Base-by-base conservation (phyloP, 2,888 invertebrate species). In the Agrochola lota region DNA sequence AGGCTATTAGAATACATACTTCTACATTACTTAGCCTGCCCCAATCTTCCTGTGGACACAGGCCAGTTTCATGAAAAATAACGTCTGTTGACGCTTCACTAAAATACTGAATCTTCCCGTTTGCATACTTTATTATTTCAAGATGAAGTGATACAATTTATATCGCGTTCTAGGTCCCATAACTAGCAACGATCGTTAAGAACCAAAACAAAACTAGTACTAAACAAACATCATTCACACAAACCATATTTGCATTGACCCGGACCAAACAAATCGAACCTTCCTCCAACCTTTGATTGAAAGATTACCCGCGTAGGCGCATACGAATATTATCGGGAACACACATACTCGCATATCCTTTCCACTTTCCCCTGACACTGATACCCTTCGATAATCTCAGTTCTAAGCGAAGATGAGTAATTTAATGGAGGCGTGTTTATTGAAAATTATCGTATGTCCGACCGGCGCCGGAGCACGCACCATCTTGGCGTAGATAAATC, bases 401-500 rank as follows among this genome's bases (percentile, higher is more conserved):
- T 81, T 83, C 85, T 82, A 87, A 87, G 88, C 88, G 88, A 91
- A 92, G 90, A 91, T 91, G 91, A 91, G 90, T 91, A 90, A 90
- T 91, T 88, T 87, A 90, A 90, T 91, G 76, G 84, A 90, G 89
- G 90, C 89, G 91, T 90, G 90, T 88, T 90, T 90, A 91, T 91
- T 92, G 90, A 91, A 91, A 92, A 93, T 92, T 89, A 92, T 90
- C 89, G 86, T 89, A 82, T 89, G 89, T 88, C 88, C 83, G 87
- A 83, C 85, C 84, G 85, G 87, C 87, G 86, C 88, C 84, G 87
- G 78, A 74, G 88, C 91, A 90, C 87, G 85, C 85, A 80, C 74
- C 80, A 66, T 87, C 88, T 87, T 82, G 70, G 67, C 70, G 75
- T 15, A 83, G 78, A 90, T 93, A 92, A 93, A 93, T 93, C 93